Conservation (phyloP, 2,888 invertebrate genomes). For the Drosophila silvestris region DNA sequence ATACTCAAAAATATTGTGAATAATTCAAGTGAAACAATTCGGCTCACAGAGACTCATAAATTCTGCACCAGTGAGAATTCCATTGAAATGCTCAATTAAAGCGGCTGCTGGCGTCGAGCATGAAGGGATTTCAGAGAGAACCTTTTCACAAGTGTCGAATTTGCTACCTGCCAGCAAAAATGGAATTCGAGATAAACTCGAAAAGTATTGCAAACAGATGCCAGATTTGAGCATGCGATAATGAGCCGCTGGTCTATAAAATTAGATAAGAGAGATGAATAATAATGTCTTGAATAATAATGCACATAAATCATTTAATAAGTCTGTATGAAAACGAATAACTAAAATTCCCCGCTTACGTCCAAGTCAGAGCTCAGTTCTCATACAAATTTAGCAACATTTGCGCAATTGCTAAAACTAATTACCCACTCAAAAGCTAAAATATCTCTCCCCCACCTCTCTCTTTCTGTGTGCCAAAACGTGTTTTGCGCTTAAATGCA, state of each 20-base stretch:
- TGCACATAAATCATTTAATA: background rate
- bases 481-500: slow-evolving; percentile 60
- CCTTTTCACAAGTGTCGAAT: slow-evolving; percentile 54
- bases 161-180: slow-evolving; percentile 54
- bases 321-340: background rate
- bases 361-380: slow-evolving; percentile 3
- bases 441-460: background rate
- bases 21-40: slow-evolving; percentile 35
- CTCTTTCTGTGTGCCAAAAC: slow-evolving; percentile 27
- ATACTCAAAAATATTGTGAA: slow-evolving; percentile 13
- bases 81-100: slow-evolving; percentile 49
- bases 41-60: slow-evolving; percentile 13
- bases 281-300: background rate
- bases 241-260: slow-evolving; percentile 6
- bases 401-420: slow-evolving; percentile 21
- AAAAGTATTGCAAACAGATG: slow-evolving; percentile 26
- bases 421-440: slow-evolving; percentile 2
- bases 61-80: slow-evolving; percentile 34
- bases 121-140: slow-evolving; percentile 26
- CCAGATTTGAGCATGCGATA: slow-evolving; percentile 27
- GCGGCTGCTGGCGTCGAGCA: slow-evolving; percentile 9
- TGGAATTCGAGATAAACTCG: slow-evolving; percentile 8
- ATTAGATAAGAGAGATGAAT: slow-evolving; percentile 12
- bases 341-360: background rate
- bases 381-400: slow-evolving; percentile 5